Percentiles rank a stretch among this genome's conserved stretches.
Conservation (phyloP, 1,140 invertebrate species). For the Cydia pomonella region DNA sequence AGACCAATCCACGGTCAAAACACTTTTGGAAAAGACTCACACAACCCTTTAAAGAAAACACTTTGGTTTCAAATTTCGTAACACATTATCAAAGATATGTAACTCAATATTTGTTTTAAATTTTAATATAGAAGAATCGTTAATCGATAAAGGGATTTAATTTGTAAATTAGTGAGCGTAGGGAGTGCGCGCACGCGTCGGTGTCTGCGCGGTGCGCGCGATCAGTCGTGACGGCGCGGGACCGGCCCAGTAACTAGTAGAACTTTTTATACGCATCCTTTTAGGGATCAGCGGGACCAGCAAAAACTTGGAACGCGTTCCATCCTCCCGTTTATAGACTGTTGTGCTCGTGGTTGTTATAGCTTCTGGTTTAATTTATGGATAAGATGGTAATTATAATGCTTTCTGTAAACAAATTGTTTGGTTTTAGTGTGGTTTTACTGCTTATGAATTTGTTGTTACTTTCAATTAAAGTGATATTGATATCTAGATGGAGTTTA, state of each 20-base stretch:
- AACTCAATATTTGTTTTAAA: neutral
- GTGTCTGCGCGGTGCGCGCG: slow-evolving; percentile 33
- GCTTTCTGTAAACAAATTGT: neutral
- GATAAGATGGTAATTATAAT: neutral
- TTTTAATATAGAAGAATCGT: neutral
- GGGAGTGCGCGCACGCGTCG: slow-evolving; percentile 39
- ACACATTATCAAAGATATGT: neutral
- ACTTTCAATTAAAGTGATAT: neutral
- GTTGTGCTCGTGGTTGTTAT: neutral
- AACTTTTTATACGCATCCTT: slow-evolving; percentile 54
- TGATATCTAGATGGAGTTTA: neutral
- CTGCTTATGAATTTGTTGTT: neutral
- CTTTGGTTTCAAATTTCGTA: neutral
- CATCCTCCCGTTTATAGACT: neutral
- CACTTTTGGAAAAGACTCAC: neutral
- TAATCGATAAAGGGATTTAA: neutral
- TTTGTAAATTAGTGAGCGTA: slow-evolving; percentile 16
- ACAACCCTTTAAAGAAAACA: neutral
- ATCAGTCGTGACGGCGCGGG: slow-evolving; percentile 45
- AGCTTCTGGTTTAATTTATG: neutral
- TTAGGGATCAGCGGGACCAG: slow-evolving; percentile 50
- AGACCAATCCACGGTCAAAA: slow-evolving; percentile 14
- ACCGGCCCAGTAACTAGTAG: slow-evolving; percentile 38
- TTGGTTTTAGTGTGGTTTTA: slow-evolving; percentile 8
- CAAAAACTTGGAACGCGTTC: slow-evolving; percentile 34